Base-by-base conservation (phyloP, 2,888 invertebrate species). In the Deilephila elpenor region DNA sequence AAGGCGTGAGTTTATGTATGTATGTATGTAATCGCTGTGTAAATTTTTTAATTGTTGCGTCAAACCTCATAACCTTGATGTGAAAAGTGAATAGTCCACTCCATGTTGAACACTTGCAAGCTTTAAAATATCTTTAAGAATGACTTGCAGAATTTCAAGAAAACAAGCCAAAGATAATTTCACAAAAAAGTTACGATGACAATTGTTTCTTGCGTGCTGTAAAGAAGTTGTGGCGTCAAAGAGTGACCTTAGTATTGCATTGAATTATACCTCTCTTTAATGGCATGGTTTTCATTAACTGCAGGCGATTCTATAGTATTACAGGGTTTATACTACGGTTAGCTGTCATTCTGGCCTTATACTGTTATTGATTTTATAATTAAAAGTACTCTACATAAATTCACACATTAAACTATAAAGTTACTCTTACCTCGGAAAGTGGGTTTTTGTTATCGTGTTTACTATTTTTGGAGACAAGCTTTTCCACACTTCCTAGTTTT, bases 11-110 rank as follows among this genome's bases (percentile, higher is more conserved):
- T n/a, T n/a, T n/a, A n/a, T n/a, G n/a, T n/a, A n/a, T n/a, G n/a
- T n/a, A n/a, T n/a, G n/a, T 67, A 67, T 51, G 25, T 67, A 67
- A 67, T 51, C 44, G 67, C 11, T 20, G 20, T 51, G 67, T 51
- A 44, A 20, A 67, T 67, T 67, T 29, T 64, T 67, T 67, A 51
- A 67, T 67, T 51, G 25, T 14, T 5, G 14, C 51, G 34, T n/a
- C 64, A 11, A 25, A 51, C 51, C 51, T 25, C 64, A 19, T 64
- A n/a, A 25, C 25, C 56, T 56, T 44, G n/a, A n/a, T 56, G n/a
- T 19, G 56, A 56, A 56, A 56, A 44, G 11, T 44, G 44, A 44
- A 44, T 11, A 44, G 44, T 44, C 44, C 11, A 44, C 8, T 11
- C 44, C 11, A 11, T 44, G 8, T 44, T 44, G 2, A 11, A 11